Conservation (phyloP, 2,888 invertebrate species). For the Hypselothyrea guttata region DNA sequence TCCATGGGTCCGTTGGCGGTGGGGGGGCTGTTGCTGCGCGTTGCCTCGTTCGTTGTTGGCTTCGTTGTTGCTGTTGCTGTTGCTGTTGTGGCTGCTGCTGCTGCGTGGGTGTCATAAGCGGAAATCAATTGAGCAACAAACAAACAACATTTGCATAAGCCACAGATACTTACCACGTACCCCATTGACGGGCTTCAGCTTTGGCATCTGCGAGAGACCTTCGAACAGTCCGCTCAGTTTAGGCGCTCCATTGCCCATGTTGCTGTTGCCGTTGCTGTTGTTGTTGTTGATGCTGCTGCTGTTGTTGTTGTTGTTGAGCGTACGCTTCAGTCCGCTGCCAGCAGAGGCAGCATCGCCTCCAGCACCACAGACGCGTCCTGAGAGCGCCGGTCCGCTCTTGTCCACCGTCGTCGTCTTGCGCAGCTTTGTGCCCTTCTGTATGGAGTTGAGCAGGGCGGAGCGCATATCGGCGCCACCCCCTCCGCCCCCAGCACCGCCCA, state of each 20-base stretch:
- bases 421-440: constrained; percentile 90
- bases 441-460: constrained; percentile 89
- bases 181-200: constrained; percentile 82
- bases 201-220: constrained; percentile 82
- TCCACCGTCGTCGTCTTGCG: constrained; percentile 95
- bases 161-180: constrained; percentile 70
- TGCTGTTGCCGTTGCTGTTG: constrained; percentile 41
- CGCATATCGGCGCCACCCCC: constrained; percentile 84
- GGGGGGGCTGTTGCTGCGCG: constrained; percentile 67
- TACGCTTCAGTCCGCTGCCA: constrained; percentile 32
- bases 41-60: constrained; percentile 69
- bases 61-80: constrained; percentile 61
- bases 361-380: constrained; percentile 83
- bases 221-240: constrained; percentile 82
- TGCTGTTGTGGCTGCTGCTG: constrained; percentile 48
- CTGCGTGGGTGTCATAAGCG: constrained; percentile 56
- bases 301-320: constrained; percentile 56
- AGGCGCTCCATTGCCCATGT: constrained; percentile 78
- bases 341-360: constrained; percentile 13
- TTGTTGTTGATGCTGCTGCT: constrained; percentile 49
- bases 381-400: constrained; percentile 91
- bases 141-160: constrained; percentile 4
- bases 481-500: constrained; percentile 61
- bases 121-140: constrained; percentile 64
- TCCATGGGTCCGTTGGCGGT: constrained; percentile 78